Percentiles rank a stretch among this genome's conserved stretches.
Evolutionary conservation across 1,140 invertebrate genomes (phyloP).

Genomic region (Reticulitermes speratus): DNA sequence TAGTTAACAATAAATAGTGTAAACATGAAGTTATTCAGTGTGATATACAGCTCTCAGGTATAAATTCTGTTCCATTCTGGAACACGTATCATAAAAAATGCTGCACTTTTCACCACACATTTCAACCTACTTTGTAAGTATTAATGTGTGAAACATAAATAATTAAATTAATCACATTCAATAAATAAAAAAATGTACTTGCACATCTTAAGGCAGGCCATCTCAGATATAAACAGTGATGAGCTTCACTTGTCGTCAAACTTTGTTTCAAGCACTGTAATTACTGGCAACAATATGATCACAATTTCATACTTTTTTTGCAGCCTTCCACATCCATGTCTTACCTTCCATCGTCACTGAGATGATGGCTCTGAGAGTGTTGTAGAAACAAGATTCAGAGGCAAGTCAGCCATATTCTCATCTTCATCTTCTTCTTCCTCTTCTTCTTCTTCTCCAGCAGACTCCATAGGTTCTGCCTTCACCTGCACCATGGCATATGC

Average conservation of each 20-base stretch:
- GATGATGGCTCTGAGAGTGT: conserved; percentile 44
- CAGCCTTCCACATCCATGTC: background rate
- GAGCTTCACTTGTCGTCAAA: background rate
- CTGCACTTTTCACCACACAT: no score
- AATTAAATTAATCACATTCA: no score
- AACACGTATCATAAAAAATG: no score
- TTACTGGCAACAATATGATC: background rate
- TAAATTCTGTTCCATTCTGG: no score
- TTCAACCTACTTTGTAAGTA: no score
- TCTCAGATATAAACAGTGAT: background rate
- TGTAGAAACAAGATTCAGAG: conserved; percentile 51
- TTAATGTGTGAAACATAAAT: no score
- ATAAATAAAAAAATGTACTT: background rate
- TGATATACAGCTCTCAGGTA: no score
- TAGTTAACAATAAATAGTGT: no score
- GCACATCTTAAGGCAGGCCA: background rate
- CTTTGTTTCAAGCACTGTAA: background rate
- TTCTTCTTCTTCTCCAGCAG: conserved; percentile 40
- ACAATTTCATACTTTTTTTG: background rate
- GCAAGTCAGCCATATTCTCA: conserved; percentile 50
- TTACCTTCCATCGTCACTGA: conserved; percentile 20
- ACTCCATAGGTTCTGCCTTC: conserved; percentile 41
- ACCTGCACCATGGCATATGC: conserved; percentile 46
- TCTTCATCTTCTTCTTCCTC: conserved; percentile 38
- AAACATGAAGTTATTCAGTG: no score